Percentiles rank a stretch among this genome's conserved stretches.
Evolutionary conservation across 2,888 invertebrate genomes (phyloP).

Genomic region (Carterocephalus palaemon): DNA sequence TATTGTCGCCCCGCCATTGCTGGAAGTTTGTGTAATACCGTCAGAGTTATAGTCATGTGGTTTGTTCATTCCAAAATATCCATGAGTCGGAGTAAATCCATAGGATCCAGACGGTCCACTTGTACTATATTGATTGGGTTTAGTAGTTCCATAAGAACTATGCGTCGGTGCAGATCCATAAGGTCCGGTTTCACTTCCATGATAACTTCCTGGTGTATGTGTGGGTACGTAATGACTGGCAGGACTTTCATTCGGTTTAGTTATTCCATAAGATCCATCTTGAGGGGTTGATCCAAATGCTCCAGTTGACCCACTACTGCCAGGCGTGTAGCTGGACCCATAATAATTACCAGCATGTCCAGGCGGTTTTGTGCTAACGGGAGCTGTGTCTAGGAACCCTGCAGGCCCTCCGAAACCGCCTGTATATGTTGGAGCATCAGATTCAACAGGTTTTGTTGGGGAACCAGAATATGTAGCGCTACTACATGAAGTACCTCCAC

Average conservation of each 20-base stretch:
- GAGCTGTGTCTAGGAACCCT: background rate
- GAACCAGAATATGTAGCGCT: background rate
- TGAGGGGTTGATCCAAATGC: slow-evolving; percentile 4
- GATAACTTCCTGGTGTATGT: too few species aligned
- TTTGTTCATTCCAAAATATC: slow-evolving; percentile 20
- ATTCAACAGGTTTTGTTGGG: slow-evolving; percentile 10
- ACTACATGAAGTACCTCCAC: slow-evolving; percentile 5
- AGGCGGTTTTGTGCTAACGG: slow-evolving; percentile 4
- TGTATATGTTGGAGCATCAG: slow-evolving; percentile 26
- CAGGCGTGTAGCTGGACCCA: background rate
- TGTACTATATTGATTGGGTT: too few species aligned
- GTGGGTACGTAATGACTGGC: too few species aligned
- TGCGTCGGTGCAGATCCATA: slow-evolving; percentile 1
- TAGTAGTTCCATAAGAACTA: slow-evolving; percentile 21
- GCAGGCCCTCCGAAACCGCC: slow-evolving; percentile 32
- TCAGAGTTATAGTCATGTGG: slow-evolving; percentile 21
- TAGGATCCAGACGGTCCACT: slow-evolving; percentile 7
- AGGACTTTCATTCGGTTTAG: slow-evolving; percentile 20
- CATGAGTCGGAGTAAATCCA: slow-evolving; percentile 2
- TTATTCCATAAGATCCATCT: slow-evolving; percentile 17
- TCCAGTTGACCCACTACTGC: slow-evolving; percentile 1
- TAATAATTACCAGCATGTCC: slow-evolving; percentile 3
- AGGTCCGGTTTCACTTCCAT: background rate
- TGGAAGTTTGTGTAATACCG: background rate
- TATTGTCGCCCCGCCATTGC: background rate